These are phyloP conservation scores for Lasioglossum lativentre DNA, from an alignment of 2,888 invertebrate genomes.

Conservation along the genomic window DNA sequence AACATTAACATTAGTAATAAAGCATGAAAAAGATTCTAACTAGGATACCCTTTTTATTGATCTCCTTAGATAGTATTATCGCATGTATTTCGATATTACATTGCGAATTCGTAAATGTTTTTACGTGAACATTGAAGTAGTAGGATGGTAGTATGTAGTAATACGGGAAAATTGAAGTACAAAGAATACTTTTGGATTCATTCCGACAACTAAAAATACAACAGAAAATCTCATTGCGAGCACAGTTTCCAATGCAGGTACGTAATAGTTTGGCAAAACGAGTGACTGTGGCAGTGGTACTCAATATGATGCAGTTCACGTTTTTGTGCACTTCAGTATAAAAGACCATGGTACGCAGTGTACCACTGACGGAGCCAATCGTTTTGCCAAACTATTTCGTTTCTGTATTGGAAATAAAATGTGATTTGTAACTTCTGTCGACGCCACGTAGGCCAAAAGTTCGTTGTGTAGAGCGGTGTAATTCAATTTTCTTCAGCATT, in stretches of 20 bases:
- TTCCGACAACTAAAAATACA: not conserved
- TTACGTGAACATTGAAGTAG: not conserved
- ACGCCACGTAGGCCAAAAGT: not conserved
- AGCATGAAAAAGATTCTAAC: too few species aligned
- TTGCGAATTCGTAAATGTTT: too few species aligned
- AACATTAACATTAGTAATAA: not conserved
- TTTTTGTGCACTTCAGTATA: not conserved
- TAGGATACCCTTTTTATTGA: not conserved
- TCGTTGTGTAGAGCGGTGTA: not conserved
- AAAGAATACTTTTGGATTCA: not conserved
- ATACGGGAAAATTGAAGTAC: not conserved
- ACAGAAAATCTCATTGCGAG: not conserved
- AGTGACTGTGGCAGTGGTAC: not conserved
- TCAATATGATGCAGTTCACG: not conserved
- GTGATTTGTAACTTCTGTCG: conserved; percentile 13
- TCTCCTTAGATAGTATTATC: too few species aligned
- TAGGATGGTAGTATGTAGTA: not conserved
- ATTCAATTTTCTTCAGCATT: not conserved
- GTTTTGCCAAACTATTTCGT: conserved; percentile 9
- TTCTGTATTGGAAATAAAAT: conserved; percentile 10
- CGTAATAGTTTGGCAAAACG: not conserved
- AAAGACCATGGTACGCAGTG: not conserved
- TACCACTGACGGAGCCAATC: not conserved
- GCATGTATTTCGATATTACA: too few species aligned
- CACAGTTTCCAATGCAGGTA: not conserved